Base-by-base conservation (phyloP, 2,888 invertebrate genomes). In the Caenorhabditis drosophilae region DNA sequence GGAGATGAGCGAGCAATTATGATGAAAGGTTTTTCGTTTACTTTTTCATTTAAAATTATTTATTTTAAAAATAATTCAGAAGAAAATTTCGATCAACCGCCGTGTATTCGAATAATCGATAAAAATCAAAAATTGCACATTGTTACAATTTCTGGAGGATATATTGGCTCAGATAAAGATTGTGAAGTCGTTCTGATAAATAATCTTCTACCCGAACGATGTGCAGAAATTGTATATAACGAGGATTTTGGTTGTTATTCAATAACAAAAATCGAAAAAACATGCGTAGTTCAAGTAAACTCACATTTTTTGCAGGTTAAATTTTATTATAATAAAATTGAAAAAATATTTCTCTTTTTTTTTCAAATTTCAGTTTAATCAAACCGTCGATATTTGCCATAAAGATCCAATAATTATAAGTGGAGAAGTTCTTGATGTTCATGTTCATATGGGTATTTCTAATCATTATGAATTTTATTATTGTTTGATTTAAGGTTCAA, bases 401-500 rank as follows among this genome's bases (percentile, higher is more conserved):
- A 70, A 69, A 23, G 75, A 75, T 44, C 31, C 48, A 7, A 36
- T 78, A 23, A 25, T 51, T 11, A 56, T 77, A 22, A 67, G 70
- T 11, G 63, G 67, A 4, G 62, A 73, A 44, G 40, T 38, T 26
- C 58, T 76, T 38, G 50, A 58, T 15, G 55, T 77, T 26, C 76
- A 76, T 45, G 72, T 78, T 11, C 78, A 78, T 40, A 60, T 59
- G 31, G 78, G 78, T 58, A 48, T n/a, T 12, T 25, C n/a, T n/a
- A 7, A 44, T 23, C 20, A 27, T 2, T 27, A 18, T 48, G 23
- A n/a, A n/a, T n/a, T n/a, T n/a, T n/a, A n/a, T n/a, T n/a, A n/a
- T n/a, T n/a, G n/a, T n/a, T n/a, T n/a, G n/a, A n/a, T n/a, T 40
- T 46, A 25, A 61, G 93, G 93, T 0, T 88, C 89, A 67, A 91